These are phyloP conservation scores for Cataglyphis livida DNA, from an alignment of 2,888 invertebrate species.

Conservation along the genomic window DNA sequence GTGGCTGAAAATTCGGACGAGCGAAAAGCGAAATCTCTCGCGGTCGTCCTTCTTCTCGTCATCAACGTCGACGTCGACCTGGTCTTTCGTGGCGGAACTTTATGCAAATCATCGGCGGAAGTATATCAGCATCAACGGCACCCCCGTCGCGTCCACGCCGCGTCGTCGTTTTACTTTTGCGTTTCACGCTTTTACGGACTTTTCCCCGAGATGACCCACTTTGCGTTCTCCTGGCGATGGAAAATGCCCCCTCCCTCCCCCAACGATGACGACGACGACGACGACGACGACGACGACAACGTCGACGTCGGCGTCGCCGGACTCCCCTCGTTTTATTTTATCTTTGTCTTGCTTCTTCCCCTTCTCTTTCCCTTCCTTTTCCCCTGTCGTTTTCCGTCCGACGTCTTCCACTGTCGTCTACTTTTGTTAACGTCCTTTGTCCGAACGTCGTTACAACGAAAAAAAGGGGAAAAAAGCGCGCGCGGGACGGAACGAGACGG, in stretches of 20 bases:
- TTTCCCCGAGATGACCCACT: conserved; percentile 69
- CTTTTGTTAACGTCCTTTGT: conserved; percentile 61
- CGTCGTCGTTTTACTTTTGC: conserved; percentile 57
- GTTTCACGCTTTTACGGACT: conserved; percentile 70
- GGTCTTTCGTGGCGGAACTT: conserved; percentile 64
- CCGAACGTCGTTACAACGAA: conserved; percentile 57
- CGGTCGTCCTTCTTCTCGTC: conserved; percentile 38
- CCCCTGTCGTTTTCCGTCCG: background rate
- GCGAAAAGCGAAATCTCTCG: conserved; percentile 55
- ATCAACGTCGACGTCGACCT: conserved; percentile 34
- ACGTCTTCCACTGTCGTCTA: conserved; percentile 52
- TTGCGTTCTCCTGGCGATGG: conserved; percentile 61
- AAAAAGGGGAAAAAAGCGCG: conserved; percentile 51
- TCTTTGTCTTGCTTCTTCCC: conserved; percentile 36
- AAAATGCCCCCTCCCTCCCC: conserved; percentile 49
- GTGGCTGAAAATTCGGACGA: conserved; percentile 60
- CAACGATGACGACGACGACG: conserved; percentile 22
- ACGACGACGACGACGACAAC: conserved; percentile 10
- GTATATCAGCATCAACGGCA: conserved; percentile 50
- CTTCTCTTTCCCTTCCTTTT: too few species aligned
- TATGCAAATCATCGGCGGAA: conserved; percentile 73
- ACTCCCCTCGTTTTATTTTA: conserved; percentile 46
- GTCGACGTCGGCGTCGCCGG: background rate
- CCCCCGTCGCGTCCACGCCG: conserved; percentile 2
- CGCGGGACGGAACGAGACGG: background rate